phyloP scores from a whole-genome alignment of 2,113 vertebrate genomes.

The Sinocyclocheilus grahami region DNA sequence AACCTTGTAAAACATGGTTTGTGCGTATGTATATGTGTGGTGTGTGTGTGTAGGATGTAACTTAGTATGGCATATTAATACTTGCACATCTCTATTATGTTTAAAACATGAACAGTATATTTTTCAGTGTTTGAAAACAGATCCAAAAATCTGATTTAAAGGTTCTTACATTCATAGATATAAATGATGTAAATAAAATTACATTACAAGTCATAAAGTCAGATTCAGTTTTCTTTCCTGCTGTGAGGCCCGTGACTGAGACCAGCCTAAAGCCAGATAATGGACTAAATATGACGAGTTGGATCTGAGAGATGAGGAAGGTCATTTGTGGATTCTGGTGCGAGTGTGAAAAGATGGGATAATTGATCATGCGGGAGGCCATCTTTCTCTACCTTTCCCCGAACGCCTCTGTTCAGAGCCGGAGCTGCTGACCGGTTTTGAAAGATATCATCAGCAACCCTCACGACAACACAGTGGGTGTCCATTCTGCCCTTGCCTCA shows the following conservation, averaged over 20 bases:
- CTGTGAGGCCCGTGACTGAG: conserved; percentile 2
- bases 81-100: not conserved
- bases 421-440: conserved; percentile 24
- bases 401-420: conserved; percentile 17
- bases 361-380: conserved; percentile 54
- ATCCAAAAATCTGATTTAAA: too few species aligned
- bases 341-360: conserved; percentile 41
- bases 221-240: not conserved
- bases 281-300: conserved; percentile 43
- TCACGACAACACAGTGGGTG: conserved; percentile 37
- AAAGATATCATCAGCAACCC: conserved; percentile 1
- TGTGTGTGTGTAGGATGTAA: not conserved
- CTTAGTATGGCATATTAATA: not conserved
- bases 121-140: not conserved
- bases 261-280: conserved; percentile 30
- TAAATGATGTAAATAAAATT: not conserved
- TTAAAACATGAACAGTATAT: not conserved
- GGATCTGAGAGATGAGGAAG: conserved; percentile 40
- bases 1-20: not conserved
- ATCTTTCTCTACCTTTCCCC: conserved; percentile 31
- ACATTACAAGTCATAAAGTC: not conserved
- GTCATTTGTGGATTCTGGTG: conserved; percentile 25
- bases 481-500: conserved; percentile 30
- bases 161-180: not conserved
- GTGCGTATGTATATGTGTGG: not conserved